Evolutionary conservation across 2,797 vertebrate genomes (phyloP).

Genomic region (Syngnathus rostellatus): DNA sequence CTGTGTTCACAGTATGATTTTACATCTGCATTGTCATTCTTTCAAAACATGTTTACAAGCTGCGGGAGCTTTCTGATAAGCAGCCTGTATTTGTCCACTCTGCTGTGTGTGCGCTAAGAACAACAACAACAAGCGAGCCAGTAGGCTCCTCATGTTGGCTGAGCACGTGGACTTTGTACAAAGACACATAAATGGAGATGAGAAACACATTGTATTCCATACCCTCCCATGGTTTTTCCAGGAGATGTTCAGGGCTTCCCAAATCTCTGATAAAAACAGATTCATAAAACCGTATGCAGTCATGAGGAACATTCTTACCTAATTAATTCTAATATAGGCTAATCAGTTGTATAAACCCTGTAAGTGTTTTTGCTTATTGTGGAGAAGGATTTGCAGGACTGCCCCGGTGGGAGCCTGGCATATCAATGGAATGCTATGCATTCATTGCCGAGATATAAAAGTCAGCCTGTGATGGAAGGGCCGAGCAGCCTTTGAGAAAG

Average conservation of each 20-base stretch:
- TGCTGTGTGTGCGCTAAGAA: constrained; percentile 46
- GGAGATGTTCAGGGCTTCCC: no score
- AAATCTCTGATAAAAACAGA: no score
- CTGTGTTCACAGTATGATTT: constrained; percentile 4
- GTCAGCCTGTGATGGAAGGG: constrained; percentile 13
- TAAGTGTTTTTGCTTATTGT: not conserved
- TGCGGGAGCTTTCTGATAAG: constrained; percentile 31
- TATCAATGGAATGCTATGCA: constrained; percentile 7
- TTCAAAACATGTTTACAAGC: constrained; percentile 46
- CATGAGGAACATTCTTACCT: not conserved
- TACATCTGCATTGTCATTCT: not conserved
- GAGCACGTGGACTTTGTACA: constrained; percentile 32
- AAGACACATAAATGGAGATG: no score
- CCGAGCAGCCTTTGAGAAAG: constrained; percentile 35
- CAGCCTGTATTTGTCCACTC: constrained; percentile 38
- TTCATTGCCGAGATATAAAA: not conserved
- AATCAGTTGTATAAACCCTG: not conserved
- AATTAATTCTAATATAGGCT: not conserved
- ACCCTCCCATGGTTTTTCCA: no score
- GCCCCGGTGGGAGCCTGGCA: not conserved
- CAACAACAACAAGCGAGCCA: constrained; percentile 39
- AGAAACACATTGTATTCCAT: constrained; percentile 3
- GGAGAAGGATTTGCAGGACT: not conserved
- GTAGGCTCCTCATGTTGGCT: constrained; percentile 39
- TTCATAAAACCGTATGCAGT: not conserved